These are phyloP conservation scores for Epinotia demarniana DNA, from an alignment of 2,888 invertebrate genomes.

Conservation along the genomic window DNA sequence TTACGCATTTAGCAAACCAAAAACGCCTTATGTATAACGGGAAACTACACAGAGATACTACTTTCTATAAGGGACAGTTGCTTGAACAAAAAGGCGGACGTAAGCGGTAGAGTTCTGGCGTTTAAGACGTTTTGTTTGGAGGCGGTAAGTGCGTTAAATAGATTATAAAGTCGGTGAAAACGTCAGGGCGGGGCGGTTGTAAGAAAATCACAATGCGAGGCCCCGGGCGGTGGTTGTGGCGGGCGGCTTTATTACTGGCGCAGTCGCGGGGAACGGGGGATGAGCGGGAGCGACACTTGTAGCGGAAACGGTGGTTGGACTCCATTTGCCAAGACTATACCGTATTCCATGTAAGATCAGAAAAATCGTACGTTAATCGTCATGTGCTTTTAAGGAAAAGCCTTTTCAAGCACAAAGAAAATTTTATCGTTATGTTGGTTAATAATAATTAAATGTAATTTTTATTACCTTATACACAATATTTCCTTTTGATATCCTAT, in stretches of 20 bases:
- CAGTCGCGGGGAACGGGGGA: slow-evolving; percentile 8
- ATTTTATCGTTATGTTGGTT: too few relatives aligned
- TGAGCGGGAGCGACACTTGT: background rate
- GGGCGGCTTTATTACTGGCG: slow-evolving; percentile 39
- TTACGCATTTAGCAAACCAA: background rate
- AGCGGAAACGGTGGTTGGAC: background rate
- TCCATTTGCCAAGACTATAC: too few relatives aligned
- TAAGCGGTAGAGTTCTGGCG: background rate
- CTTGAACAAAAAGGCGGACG: background rate
- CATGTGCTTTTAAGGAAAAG: too few relatives aligned
- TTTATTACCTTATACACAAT: too few relatives aligned
- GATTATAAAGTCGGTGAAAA: slow-evolving; percentile 55
- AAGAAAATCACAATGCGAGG: slow-evolving; percentile 63
- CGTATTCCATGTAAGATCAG: too few relatives aligned
- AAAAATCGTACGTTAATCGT: too few relatives aligned
- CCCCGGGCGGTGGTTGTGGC: slow-evolving; percentile 66
- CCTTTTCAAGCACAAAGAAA: too few relatives aligned
- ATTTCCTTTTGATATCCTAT: too few relatives aligned
- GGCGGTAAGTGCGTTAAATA: slow-evolving; percentile 56
- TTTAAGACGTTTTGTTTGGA: background rate
- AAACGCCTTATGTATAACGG: slow-evolving; percentile 12
- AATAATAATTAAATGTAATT: too few relatives aligned
- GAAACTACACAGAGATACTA: background rate
- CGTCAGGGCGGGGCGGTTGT: slow-evolving; percentile 35
- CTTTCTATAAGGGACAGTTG: background rate